Evolutionary conservation across 2,888 invertebrate species (phyloP).

Genomic region (Scotopteryx bipunctaria): DNA sequence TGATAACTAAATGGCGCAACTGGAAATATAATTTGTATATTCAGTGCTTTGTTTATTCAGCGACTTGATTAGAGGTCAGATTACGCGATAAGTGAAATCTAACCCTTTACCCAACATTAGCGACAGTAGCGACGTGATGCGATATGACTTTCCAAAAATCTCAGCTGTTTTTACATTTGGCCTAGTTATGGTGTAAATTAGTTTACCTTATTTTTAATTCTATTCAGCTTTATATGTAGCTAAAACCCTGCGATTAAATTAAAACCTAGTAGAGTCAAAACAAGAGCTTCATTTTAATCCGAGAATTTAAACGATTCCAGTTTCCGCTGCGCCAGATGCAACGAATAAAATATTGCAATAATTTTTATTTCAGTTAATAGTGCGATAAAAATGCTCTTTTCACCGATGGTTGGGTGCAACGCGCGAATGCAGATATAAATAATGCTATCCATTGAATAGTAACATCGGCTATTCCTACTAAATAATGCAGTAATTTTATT

Average conservation of each 20-base stretch:
- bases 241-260: not conserved
- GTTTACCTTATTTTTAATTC: too few relatives aligned
- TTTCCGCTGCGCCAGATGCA: constrained; percentile 48
- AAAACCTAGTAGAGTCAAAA: constrained; percentile 5
- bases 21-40: too few relatives aligned
- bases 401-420: constrained; percentile 32
- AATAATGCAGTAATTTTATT: not conserved
- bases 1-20: too few relatives aligned
- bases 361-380: constrained; percentile 46
- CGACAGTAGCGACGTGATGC: too few relatives aligned
- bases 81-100: too few relatives aligned
- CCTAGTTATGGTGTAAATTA: too few relatives aligned
- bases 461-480: not conserved
- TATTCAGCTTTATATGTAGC: not conserved
- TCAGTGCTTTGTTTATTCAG: too few relatives aligned
- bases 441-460: constrained; percentile 19
- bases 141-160: too few relatives aligned
- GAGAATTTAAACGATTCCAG: constrained; percentile 44
- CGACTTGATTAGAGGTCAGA: too few relatives aligned
- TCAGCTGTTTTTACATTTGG: too few relatives aligned
- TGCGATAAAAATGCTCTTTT: constrained; percentile 34
- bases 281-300: constrained; percentile 43
- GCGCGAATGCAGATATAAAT: constrained; percentile 21
- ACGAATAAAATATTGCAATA: constrained; percentile 54
- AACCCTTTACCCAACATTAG: too few relatives aligned